Evolutionary conservation across 2,888 invertebrate genomes (phyloP).

Genomic region (Tetanocera ferruginea): DNA sequence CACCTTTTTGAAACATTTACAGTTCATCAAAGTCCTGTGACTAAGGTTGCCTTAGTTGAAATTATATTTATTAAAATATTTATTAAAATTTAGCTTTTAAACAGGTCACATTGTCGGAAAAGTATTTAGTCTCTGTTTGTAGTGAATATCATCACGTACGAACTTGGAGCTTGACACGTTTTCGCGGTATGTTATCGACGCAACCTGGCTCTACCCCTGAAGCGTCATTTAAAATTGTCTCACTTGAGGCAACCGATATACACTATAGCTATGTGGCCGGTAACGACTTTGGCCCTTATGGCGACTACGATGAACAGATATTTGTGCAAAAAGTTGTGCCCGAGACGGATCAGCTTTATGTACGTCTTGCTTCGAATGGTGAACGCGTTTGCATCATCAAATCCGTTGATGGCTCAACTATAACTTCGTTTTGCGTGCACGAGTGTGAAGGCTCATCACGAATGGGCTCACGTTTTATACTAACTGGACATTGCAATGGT

Average conservation of each 20-base stretch:
- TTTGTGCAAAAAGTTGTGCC: slow-evolving; percentile 98
- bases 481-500: slow-evolving; percentile 94
- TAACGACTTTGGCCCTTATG: slow-evolving; percentile 90
- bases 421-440: slow-evolving; percentile 96
- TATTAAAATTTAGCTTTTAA: slow-evolving; percentile 32
- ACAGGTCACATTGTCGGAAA: slow-evolving; percentile 93
- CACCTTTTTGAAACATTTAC: slow-evolving; percentile 98
- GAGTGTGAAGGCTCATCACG: slow-evolving; percentile 97
- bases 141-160: slow-evolving; percentile 98
- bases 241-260: slow-evolving; percentile 75
- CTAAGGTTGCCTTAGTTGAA: slow-evolving; percentile 76
- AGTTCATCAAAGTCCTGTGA: slow-evolving; percentile 95
- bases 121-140: slow-evolving; percentile 95
- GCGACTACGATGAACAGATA: slow-evolving; percentile 96
- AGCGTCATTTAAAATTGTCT: slow-evolving; percentile 88
- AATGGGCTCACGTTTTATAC: slow-evolving; percentile 90
- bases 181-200: slow-evolving; percentile 98
- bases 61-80: slow-evolving; percentile 2
- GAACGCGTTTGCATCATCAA: slow-evolving; percentile 95
- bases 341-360: slow-evolving; percentile 94
- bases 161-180: slow-evolving; percentile 96
- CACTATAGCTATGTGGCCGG: slow-evolving; percentile 76
- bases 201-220: slow-evolving; percentile 98
- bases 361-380: slow-evolving; percentile 94
- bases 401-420: slow-evolving; percentile 93